Evolutionary conservation across 2,797 vertebrate species (phyloP).

Genomic region (Agapornis canus): DNA sequence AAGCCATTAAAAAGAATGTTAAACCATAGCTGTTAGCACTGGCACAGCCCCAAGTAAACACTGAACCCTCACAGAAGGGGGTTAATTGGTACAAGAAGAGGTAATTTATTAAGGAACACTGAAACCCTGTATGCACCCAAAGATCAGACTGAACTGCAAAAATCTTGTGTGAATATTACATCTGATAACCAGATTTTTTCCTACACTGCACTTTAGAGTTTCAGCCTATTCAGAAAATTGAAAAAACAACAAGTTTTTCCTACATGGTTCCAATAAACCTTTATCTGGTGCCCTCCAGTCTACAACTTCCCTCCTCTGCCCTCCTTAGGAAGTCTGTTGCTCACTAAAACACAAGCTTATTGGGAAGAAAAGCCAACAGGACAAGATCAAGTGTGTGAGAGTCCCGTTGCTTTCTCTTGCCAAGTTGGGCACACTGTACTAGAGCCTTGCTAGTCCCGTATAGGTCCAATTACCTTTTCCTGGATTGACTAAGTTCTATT

Average conservation of each 20-base stretch:
- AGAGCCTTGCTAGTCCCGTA: not conserved
- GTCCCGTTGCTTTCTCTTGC: not conserved
- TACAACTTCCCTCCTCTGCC: not conserved
- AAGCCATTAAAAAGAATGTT: constrained; percentile 77
- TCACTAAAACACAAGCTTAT: not conserved
- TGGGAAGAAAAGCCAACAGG: not conserved
- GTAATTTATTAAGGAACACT: constrained; percentile 80
- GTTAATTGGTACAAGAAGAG: constrained; percentile 81
- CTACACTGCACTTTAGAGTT: not conserved
- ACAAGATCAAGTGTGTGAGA: not conserved
- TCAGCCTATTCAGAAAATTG: constrained; percentile 50
- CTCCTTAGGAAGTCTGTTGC: not conserved
- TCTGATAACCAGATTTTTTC: constrained; percentile 69
- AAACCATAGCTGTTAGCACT: constrained; percentile 76
- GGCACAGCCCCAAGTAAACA: constrained; percentile 75
- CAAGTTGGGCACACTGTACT: not conserved
- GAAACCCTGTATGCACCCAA: constrained; percentile 70
- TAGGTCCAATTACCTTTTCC: not conserved
- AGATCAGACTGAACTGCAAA: constrained; percentile 45
- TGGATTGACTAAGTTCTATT: not conserved
- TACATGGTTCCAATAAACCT: constrained; percentile 70
- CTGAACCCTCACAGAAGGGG: constrained; percentile 71
- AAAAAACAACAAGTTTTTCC: constrained; percentile 71
- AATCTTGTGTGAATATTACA: constrained; percentile 44
- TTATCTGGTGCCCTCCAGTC: constrained; percentile 81